Base-by-base conservation (phyloP, 2,113 vertebrate species). In the Paratilapia polleni region DNA sequence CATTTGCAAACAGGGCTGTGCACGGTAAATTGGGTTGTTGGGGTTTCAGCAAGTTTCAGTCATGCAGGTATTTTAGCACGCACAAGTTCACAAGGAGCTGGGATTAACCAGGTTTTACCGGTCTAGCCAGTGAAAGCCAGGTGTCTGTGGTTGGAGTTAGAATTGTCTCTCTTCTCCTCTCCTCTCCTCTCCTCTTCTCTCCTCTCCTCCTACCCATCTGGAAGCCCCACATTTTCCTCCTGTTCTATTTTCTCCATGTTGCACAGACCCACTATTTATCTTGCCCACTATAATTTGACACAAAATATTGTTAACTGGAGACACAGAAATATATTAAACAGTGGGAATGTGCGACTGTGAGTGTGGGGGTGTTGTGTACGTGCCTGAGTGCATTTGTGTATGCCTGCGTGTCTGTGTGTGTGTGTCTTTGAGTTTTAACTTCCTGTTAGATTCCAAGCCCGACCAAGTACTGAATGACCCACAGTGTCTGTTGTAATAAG, bases 261-360 rank as follows among this genome's bases (percentile, higher is more conserved):
- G 78, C 89, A 82, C 87, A 93, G 88, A 83, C 90, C 91, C 85
- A 78, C 91, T 93, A 95, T 94, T 95, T 94, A 94, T 95, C 92
- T 94, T 94, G 87, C 93, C 86, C 89, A 86, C 91, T 91, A 91
- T 94, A 94, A 94, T 95, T 93, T 95, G 93, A 94, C 94, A 94
- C 90, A 93, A 93, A 95, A 94, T 93, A 93, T 92, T 94, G 93
- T 94, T 94, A 95, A 94, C 93, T 88, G 87, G 88, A 93, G 93
- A 94, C 92, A 92, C 82, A 92, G 92, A 93, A 93, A 93, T 94
- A 95, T 94, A 95, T 95, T 93, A 91, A 94, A 93, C 87, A 86
- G 89, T 91, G 89, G 85, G 88, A 91, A 80, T 90, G 91, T 92
- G 93, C 57, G 87, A 77, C 70, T 90, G 82, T 17, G 84, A 82